Evolutionary conservation across 2,113 vertebrate species (phyloP).

Genomic region (Tringa solitaria): DNA sequence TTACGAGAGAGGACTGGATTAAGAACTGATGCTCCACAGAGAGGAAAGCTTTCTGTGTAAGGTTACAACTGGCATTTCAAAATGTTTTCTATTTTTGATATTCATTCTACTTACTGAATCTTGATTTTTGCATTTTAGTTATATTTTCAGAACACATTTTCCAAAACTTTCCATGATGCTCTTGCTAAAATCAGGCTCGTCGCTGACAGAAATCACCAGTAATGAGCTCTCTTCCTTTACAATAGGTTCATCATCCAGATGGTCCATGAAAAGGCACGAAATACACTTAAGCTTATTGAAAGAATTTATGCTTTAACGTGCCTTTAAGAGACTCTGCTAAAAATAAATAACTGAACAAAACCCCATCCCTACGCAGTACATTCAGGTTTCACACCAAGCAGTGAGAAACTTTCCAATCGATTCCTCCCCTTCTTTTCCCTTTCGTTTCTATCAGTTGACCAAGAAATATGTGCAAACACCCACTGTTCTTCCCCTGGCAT

Average conservation of each 20-base stretch:
- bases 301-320: neutral
- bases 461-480: neutral
- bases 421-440: neutral
- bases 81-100: neutral
- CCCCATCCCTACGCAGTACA: neutral
- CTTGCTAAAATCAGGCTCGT: neutral
- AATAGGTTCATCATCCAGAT: neutral
- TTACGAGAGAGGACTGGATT: neutral
- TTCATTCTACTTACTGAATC: neutral
- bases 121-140: neutral
- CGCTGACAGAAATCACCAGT: neutral
- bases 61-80: neutral
- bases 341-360: neutral
- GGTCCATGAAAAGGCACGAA: neutral
- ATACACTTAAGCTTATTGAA: neutral
- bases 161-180: neutral
- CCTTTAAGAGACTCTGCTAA: neutral
- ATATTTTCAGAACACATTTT: neutral
- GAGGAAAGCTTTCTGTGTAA: neutral
- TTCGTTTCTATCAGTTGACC: neutral
- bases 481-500: neutral
- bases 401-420: neutral
- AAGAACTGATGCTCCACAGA: neutral
- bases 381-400: neutral
- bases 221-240: constrained; percentile 2